phyloP scores from a whole-genome alignment of 2,113 vertebrate genomes.

The Lophotis ruficrista region DNA sequence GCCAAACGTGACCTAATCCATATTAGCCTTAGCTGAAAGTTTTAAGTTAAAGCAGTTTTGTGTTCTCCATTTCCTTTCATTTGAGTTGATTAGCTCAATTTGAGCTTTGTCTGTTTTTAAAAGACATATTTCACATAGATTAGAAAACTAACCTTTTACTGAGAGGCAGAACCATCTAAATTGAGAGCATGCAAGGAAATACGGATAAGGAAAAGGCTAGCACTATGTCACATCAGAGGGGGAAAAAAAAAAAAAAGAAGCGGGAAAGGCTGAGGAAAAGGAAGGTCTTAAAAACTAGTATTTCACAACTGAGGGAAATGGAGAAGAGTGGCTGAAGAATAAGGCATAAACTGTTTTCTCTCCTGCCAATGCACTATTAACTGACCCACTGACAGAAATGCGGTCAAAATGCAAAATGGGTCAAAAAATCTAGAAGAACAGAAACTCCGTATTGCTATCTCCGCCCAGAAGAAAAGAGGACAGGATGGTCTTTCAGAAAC shows the following conservation, averaged over 20 bases:
- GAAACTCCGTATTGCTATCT: neutral
- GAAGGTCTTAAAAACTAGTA: neutral
- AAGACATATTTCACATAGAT: neutral
- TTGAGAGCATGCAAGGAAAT: neutral
- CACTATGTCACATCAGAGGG: neutral
- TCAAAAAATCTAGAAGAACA: neutral
- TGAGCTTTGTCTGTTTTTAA: neutral
- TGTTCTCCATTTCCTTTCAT: conserved; percentile 19
- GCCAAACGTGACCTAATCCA: neutral
- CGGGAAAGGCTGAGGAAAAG: neutral
- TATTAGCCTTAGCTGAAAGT: neutral
- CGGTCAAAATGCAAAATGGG: neutral
- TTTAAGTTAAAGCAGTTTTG: neutral
- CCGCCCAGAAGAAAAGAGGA: neutral
- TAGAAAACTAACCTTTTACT: neutral
- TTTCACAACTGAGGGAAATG: neutral
- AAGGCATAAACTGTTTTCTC: neutral
- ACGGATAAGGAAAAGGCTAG: neutral
- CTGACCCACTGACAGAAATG: neutral
- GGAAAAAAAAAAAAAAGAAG: neutral
- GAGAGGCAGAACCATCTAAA: neutral
- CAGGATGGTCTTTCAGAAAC: neutral
- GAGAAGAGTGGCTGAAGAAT: neutral
- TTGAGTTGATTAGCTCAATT: conserved; percentile 3
- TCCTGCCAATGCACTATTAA: neutral